phyloP scores from a whole-genome alignment of 1,140 invertebrate genomes.

The Drosophila mayri region DNA sequence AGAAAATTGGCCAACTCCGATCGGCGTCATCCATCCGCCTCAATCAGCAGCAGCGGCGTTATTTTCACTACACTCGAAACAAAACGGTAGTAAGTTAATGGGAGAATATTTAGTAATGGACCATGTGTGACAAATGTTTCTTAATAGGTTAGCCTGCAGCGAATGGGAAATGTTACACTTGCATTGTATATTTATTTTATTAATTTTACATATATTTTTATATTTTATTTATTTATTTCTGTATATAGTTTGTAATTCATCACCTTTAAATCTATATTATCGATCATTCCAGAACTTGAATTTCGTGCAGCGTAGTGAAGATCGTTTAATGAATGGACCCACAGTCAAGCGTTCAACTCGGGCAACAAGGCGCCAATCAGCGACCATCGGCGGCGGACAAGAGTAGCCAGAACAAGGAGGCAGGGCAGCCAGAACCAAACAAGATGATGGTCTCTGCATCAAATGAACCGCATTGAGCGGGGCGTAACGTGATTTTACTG shows the following conservation, averaged over 20 bases:
- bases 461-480: conserved; percentile 78
- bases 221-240: no score
- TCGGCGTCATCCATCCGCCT: conserved; percentile 17
- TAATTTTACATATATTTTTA: no score
- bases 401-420: conserved; percentile 15
- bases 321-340: conserved; percentile 42
- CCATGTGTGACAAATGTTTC: background rate
- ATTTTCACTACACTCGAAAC: conserved; percentile 25
- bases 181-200: no score
- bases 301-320: conserved; percentile 8
- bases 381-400: conserved; percentile 27
- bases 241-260: no score
- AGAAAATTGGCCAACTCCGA: conserved; percentile 62
- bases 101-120: background rate
- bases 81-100: background rate
- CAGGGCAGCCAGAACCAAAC: conserved; percentile 3
- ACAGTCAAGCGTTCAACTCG: conserved; percentile 33
- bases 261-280: background rate
- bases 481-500: conserved; percentile 81
- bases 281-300: conserved; percentile 7
- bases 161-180: no score
- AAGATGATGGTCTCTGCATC: conserved; percentile 53
- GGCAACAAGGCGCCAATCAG: conserved; percentile 30
- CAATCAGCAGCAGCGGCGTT: conserved; percentile 17
- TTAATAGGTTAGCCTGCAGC: background rate